Evolutionary conservation across 2,888 invertebrate genomes (phyloP).

Genomic region (Drosophila kuntzei): DNA sequence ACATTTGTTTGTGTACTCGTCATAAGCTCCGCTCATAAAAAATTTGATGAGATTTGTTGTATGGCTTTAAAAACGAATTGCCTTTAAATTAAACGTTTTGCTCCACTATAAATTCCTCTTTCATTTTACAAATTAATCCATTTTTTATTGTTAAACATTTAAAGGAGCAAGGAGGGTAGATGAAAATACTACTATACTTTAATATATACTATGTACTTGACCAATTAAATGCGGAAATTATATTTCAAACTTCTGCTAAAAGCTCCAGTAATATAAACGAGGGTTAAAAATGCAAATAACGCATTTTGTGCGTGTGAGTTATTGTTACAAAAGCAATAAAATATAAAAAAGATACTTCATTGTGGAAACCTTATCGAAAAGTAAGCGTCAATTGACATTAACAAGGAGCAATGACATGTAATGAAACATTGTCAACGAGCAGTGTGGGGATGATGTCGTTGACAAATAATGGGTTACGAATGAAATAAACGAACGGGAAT

Average conservation of each 20-base stretch:
- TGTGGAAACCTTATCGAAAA: constrained; percentile 55
- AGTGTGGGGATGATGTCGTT: constrained; percentile 15
- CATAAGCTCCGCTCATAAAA: constrained; percentile 17
- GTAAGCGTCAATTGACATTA: constrained; percentile 67
- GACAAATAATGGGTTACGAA: constrained; percentile 25
- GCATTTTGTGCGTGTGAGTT: constrained; percentile 63
- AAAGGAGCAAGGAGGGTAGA: neutral
- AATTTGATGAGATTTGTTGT: constrained; percentile 12
- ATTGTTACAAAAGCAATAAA: constrained; percentile 57
- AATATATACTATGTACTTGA: neutral
- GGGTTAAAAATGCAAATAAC: constrained; percentile 29
- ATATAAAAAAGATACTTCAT: constrained; percentile 42
- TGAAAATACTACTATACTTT: neutral
- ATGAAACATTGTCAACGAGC: constrained; percentile 57
- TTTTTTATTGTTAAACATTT: no score
- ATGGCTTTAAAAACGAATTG: neutral
- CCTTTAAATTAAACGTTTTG: no score
- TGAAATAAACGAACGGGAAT: constrained; percentile 21
- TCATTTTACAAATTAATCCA: no score
- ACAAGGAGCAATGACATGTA: constrained; percentile 70
- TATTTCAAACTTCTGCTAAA: neutral
- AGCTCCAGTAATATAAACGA: constrained; percentile 10
- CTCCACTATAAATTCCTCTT: no score
- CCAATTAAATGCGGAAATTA: neutral
- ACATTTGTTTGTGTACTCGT: constrained; percentile 16